Percentiles rank a stretch among this genome's conserved stretches.
Conservation (phyloP, 2,888 invertebrate species). For the Eilema griseolum region DNA sequence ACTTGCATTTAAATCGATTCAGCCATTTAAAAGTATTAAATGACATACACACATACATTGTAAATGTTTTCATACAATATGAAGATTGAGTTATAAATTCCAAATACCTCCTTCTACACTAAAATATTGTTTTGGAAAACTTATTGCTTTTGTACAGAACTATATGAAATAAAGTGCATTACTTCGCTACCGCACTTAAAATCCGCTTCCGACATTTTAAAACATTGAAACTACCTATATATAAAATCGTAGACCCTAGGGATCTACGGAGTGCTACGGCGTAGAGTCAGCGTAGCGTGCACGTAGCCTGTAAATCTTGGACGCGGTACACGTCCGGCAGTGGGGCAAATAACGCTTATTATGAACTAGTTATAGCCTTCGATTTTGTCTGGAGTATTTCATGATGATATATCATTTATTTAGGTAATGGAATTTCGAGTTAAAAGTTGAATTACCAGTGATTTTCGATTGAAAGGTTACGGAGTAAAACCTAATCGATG, state of each 20-base stretch:
- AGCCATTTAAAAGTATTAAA: too few species aligned
- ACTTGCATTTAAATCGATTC: too few species aligned
- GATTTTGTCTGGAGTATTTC: slow-evolving; percentile 26
- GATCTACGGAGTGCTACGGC: slow-evolving; percentile 40
- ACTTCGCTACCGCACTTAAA: slow-evolving; percentile 26
- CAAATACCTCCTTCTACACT: neutral
- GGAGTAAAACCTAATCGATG: neutral
- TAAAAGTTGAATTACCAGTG: neutral
- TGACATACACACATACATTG: too few species aligned
- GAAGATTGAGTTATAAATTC: neutral
- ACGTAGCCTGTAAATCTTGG: slow-evolving; percentile 50
- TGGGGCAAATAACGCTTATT: slow-evolving; percentile 40
- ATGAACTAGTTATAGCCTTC: slow-evolving; percentile 33
- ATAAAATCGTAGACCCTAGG: slow-evolving; percentile 25
- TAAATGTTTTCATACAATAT: neutral
- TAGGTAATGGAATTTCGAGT: neutral
- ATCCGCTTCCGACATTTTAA: slow-evolving; percentile 24
- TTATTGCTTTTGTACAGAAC: neutral
- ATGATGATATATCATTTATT: slow-evolving; percentile 5
- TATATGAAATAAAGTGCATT: slow-evolving; percentile 1
- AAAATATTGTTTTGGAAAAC: neutral
- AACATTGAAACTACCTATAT: slow-evolving; percentile 25
- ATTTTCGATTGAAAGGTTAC: neutral
- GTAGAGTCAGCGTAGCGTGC: slow-evolving; percentile 49
- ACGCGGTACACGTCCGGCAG: slow-evolving; percentile 39